Evolutionary conservation across 2,888 invertebrate genomes (phyloP).

Genomic region (Liodrosophila aerea): DNA sequence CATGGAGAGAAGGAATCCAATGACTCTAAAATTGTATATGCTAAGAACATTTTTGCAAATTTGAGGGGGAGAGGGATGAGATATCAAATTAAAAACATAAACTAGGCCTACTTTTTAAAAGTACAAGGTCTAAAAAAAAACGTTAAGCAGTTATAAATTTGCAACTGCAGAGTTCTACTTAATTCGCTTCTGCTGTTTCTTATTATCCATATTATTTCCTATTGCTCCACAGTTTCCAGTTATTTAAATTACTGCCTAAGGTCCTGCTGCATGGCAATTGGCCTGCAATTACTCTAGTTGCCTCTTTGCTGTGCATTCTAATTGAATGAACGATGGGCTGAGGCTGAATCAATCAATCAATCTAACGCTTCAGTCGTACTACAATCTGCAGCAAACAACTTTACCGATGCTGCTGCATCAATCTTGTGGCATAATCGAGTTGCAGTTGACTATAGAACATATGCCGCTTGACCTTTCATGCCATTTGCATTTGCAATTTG

Average conservation of each 20-base stretch:
- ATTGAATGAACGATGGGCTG: conserved; percentile 51
- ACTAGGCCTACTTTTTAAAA: no score
- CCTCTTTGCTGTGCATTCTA: conserved; percentile 29
- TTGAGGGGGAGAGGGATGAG: no score
- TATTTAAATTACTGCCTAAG: neutral
- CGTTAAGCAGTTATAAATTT: no score
- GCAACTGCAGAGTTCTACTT: no score
- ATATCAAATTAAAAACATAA: no score
- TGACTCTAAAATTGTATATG: no score
- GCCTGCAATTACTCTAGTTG: conserved; percentile 27
- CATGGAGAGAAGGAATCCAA: no score
- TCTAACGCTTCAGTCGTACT: conserved; percentile 5
- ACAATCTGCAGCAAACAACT: conserved; percentile 16
- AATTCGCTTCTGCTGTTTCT: no score
- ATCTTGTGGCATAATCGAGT: conserved; percentile 32
- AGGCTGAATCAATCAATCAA: conserved; percentile 34
- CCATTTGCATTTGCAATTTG: conserved; percentile 27
- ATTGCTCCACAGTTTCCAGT: conserved; percentile 14
- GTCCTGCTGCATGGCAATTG: conserved; percentile 38
- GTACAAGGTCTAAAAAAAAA: no score
- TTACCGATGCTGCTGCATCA: conserved; percentile 36
- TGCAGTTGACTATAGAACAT: conserved; percentile 19
- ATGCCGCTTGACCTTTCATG: conserved; percentile 36
- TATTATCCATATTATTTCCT: no score
- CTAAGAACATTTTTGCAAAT: no score